Conservation (phyloP, 2,113 vertebrate genomes). For the Eidolon helvum region DNA sequence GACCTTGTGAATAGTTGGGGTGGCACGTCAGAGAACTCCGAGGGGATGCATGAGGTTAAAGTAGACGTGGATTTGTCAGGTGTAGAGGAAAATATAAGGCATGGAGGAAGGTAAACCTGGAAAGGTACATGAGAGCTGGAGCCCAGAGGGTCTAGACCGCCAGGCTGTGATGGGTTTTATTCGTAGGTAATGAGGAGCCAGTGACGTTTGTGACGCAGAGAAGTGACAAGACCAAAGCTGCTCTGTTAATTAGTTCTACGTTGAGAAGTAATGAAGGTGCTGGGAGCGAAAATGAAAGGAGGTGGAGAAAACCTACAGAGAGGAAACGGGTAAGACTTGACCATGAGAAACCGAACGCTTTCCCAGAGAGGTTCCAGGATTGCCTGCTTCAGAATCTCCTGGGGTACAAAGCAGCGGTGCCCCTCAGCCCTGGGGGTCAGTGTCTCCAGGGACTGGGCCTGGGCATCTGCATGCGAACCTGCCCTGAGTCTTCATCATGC, state of each 20-base stretch:
- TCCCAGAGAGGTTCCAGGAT: neutral
- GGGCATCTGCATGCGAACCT: neutral
- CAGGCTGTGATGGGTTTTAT: neutral
- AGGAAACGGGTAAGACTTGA: neutral
- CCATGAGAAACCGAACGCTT: neutral
- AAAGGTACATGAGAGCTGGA: neutral
- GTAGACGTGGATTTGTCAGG: neutral
- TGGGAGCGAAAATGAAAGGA: neutral
- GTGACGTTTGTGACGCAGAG: neutral
- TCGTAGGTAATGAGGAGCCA: neutral
- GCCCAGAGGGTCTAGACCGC: neutral
- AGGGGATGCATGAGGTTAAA: neutral
- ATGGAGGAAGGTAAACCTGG: neutral
- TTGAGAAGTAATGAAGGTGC: neutral
- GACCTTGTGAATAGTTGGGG: neutral
- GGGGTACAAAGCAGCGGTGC: neutral
- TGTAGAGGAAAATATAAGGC: neutral
- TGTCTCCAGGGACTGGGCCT: neutral
- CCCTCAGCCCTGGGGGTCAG: neutral
- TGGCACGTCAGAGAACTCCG: neutral
- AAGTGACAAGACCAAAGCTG: neutral
- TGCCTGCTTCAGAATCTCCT: neutral
- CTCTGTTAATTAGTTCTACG: neutral
- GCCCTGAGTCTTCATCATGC: neutral
- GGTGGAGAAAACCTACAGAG: neutral